A percentile compares a stretch with the other conserved stretches of the same genome.
Conservation (phyloP, 2,113 vertebrate genomes). For the Forbesichthys papilliferus region DNA sequence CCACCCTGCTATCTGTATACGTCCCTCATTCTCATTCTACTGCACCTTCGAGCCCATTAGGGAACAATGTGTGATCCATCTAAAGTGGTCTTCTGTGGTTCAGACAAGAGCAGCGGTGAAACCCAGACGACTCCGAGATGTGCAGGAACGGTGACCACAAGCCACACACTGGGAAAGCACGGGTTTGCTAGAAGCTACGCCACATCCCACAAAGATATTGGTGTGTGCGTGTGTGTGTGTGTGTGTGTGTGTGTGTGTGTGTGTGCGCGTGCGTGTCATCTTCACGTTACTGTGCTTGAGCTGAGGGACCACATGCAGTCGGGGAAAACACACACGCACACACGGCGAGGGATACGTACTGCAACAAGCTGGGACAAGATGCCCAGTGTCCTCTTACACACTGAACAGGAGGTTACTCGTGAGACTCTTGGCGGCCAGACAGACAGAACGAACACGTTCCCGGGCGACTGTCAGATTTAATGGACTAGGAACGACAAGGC, state of each 20-base stretch:
- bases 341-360: too few relatives aligned
- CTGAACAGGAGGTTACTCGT: background rate
- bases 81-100: conserved; percentile 59
- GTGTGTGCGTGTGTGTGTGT: too few relatives aligned
- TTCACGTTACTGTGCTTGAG: too few relatives aligned
- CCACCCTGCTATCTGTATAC: background rate
- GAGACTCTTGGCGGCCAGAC: background rate
- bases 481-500: too few relatives aligned
- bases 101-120: conserved; percentile 50
- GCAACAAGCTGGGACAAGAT: too few relatives aligned
- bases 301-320: too few relatives aligned
- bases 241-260: too few relatives aligned
- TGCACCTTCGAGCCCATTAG: conserved; percentile 48
- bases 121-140: conserved; percentile 46
- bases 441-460: background rate
- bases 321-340: too few relatives aligned
- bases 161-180: conserved; percentile 35
- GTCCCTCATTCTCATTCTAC: background rate
- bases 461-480: too few relatives aligned
- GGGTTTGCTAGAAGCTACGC: too few relatives aligned
- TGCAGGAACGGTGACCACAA: conserved; percentile 49
- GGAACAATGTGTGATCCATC: conserved; percentile 61
- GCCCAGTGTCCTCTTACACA: background rate
- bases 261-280: too few relatives aligned
- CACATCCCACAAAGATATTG: too few relatives aligned